These are phyloP conservation scores for Mantis religiosa DNA, from an alignment of 2,888 invertebrate genomes.

Conservation along the genomic window DNA sequence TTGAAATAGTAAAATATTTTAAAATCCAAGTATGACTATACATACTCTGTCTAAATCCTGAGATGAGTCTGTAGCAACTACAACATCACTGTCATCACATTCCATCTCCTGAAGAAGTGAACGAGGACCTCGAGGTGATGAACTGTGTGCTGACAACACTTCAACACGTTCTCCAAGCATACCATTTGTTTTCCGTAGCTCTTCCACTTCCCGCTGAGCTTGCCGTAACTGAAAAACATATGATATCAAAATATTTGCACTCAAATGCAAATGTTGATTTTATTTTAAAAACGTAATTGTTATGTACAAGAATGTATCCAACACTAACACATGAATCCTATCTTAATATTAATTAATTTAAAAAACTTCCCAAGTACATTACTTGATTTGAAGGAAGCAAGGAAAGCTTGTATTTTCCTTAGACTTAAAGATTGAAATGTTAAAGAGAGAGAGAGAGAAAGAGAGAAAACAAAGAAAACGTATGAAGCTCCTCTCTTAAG, in stretches of 20 bases:
- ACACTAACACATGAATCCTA: too few species aligned
- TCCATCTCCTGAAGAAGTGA: constrained; percentile 91
- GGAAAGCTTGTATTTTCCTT: too few species aligned
- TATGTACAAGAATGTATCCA: too few species aligned
- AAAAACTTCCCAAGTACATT: too few species aligned
- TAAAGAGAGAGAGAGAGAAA: too few species aligned
- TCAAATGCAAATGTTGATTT: background rate
- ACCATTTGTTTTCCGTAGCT: constrained; percentile 67
- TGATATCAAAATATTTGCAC: constrained; percentile 43
- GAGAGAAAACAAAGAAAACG: too few species aligned
- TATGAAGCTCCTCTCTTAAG: too few species aligned
- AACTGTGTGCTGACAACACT: constrained; percentile 48
- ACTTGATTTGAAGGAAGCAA: too few species aligned
- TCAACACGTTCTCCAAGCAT: constrained; percentile 68
- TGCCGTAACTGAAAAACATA: constrained; percentile 25
- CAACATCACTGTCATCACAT: constrained; percentile 53
- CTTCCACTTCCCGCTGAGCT: constrained; percentile 59
- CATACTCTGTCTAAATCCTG: background rate
- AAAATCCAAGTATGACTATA: background rate
- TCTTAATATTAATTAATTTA: too few species aligned
- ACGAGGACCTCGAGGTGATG: constrained; percentile 47
- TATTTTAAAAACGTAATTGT: background rate
- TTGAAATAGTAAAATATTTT: too few species aligned
- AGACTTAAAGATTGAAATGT: too few species aligned
- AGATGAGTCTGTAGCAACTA: background rate